Conservation (phyloP, 2,888 invertebrate genomes). For the Ophion costatus region DNA sequence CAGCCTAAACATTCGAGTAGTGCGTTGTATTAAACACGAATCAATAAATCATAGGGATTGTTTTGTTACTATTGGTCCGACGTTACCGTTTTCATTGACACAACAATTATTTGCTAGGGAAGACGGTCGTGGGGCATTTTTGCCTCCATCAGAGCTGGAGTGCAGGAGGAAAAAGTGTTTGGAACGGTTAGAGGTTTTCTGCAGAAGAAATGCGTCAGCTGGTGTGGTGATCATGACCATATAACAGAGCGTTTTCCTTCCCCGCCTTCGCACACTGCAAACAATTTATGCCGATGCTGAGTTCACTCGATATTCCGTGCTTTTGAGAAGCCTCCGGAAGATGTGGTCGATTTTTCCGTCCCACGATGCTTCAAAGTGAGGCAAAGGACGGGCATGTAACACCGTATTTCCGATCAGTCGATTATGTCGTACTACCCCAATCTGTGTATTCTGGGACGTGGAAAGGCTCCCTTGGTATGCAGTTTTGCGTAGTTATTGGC, state of each 20-base stretch:
- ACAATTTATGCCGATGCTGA: conserved; percentile 44
- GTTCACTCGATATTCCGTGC: conserved; percentile 56
- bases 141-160: background rate
- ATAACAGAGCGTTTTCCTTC: conserved; percentile 46
- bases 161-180: background rate
- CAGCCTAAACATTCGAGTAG: too few species aligned
- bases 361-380: background rate
- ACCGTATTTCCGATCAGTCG: conserved; percentile 10
- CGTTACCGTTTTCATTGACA: too few species aligned
- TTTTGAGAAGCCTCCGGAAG: conserved; percentile 26
- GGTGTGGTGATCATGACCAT: conserved; percentile 57
- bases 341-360: conserved; percentile 22
- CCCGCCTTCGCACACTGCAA: conserved; percentile 24
- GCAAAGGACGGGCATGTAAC: background rate
- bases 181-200: conserved; percentile 23
- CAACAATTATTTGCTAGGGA: too few species aligned
- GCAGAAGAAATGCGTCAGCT: conserved; percentile 47
- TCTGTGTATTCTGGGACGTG: background rate
- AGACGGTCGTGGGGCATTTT: background rate
- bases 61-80: too few species aligned
- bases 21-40: too few species aligned
- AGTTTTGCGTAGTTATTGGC: background rate
- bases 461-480: background rate
- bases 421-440: conserved; percentile 13
- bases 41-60: too few species aligned